These are phyloP conservation scores for Echeneis naucrates DNA, from an alignment of 2,797 vertebrate species.

Conservation along the genomic window DNA sequence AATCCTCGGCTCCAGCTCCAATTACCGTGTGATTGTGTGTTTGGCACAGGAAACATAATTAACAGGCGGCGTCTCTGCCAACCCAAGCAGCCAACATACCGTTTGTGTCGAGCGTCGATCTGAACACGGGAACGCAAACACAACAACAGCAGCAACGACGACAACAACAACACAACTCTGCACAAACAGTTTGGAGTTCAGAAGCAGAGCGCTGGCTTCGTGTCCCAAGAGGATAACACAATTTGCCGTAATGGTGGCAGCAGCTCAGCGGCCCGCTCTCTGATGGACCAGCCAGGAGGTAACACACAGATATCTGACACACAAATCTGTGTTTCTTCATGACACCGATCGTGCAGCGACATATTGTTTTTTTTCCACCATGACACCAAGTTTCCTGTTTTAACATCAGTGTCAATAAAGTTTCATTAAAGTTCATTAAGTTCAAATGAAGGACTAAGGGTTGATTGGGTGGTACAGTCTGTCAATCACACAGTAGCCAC, in stretches of 20 bases:
- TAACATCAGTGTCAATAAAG: no score
- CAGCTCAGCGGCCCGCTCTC: conserved; percentile 56
- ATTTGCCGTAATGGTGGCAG: conserved; percentile 59
- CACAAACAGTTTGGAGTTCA: conserved; percentile 64
- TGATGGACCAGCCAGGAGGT: conserved; percentile 65
- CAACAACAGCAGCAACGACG: conserved; percentile 29
- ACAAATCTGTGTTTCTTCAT: no score
- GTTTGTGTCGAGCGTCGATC: conserved; percentile 73
- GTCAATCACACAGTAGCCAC: no score
- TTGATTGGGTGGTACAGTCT: no score
- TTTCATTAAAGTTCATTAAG: no score
- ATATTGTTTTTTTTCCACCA: no score
- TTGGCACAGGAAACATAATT: conserved; percentile 83
- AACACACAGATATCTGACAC: no score
- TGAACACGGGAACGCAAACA: conserved; percentile 68
- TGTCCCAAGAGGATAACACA: conserved; percentile 56
- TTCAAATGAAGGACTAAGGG: no score
- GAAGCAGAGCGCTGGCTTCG: conserved; percentile 51
- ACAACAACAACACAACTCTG: conserved; percentile 36
- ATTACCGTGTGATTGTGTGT: conserved; percentile 75
- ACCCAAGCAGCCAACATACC: conserved; percentile 71
- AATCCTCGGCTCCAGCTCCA: conserved; percentile 76
- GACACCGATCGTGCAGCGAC: no score
- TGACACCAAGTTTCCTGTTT: no score
- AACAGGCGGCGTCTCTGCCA: conserved; percentile 76